phyloP scores from a whole-genome alignment of 1,140 invertebrate genomes.

The Zelostemma sp. region DNA sequence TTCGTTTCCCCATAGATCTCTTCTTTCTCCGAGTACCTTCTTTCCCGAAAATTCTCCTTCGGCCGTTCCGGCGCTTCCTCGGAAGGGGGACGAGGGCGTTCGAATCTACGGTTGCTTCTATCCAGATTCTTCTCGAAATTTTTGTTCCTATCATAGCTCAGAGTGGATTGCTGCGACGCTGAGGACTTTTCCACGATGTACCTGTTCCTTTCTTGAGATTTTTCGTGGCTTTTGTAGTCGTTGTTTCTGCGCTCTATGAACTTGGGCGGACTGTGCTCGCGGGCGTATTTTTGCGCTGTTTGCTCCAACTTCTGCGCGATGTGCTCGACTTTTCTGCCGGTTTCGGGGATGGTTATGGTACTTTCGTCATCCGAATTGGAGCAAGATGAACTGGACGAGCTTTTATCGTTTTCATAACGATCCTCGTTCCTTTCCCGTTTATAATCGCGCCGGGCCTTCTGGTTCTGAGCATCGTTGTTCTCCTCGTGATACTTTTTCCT shows the following conservation, averaged over 20 bases:
- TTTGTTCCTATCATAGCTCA: slow-evolving; percentile 52
- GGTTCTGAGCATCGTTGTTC: slow-evolving; percentile 27
- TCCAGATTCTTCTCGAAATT: slow-evolving; percentile 61
- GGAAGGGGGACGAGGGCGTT: slow-evolving; percentile 64
- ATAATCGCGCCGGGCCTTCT: slow-evolving; percentile 30
- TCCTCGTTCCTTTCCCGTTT: slow-evolving; percentile 31
- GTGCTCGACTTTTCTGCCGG: slow-evolving; percentile 67
- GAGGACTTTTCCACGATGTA: slow-evolving; percentile 51
- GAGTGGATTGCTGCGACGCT: slow-evolving; percentile 37
- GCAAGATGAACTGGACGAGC: slow-evolving; percentile 52
- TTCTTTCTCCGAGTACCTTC: slow-evolving; percentile 63
- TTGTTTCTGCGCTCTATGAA: slow-evolving; percentile 56
- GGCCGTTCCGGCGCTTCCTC: slow-evolving; percentile 66
- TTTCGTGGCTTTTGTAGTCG: slow-evolving; percentile 56
- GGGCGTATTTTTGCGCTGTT: slow-evolving; percentile 67
- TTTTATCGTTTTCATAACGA: slow-evolving; percentile 63
- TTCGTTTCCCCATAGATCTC: slow-evolving; percentile 64
- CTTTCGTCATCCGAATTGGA: slow-evolving; percentile 66
- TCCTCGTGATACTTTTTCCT: slow-evolving; percentile 59
- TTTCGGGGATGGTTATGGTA: slow-evolving; percentile 64
- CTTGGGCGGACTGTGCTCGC: slow-evolving; percentile 66
- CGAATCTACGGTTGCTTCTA: slow-evolving; percentile 58
- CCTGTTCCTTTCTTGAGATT: slow-evolving; percentile 34
- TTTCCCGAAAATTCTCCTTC: slow-evolving; percentile 50
- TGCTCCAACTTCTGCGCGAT: slow-evolving; percentile 68